Percentiles rank a stretch among this genome's conserved stretches.
Evolutionary conservation across 92 coral and sea anemone genomes (phyloP).

Genomic region (Isaurus tuberculatus): DNA sequence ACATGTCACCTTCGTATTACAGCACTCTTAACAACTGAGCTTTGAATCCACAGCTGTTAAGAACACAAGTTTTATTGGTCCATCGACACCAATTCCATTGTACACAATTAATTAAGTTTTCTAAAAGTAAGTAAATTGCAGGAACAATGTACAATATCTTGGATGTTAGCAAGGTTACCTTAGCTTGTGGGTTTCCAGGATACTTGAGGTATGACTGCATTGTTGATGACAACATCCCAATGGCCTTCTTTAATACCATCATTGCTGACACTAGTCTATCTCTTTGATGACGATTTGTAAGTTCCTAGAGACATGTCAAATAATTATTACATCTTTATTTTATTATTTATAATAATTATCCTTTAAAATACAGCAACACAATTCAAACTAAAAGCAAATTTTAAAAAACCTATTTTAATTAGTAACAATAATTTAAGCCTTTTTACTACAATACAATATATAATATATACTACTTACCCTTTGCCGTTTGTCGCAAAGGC

Average conservation of each 20-base stretch:
- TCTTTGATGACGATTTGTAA: constrained; percentile 79
- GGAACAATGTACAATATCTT: too few species aligned
- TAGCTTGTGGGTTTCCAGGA: constrained; percentile 74
- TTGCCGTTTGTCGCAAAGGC: constrained; percentile 94
- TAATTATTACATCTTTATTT: neutral
- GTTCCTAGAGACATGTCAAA: constrained; percentile 67
- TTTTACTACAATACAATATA: neutral
- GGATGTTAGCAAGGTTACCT: constrained; percentile 63
- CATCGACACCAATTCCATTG: too few species aligned
- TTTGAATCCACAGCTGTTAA: too few species aligned
- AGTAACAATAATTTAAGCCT: too few species aligned
- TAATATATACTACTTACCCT: constrained; percentile 55
- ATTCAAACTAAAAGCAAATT: too few species aligned
- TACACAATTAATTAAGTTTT: too few species aligned
- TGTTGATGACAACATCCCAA: constrained; percentile 76
- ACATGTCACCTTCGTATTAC: too few species aligned
- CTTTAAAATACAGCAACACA: neutral
- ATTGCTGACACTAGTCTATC: constrained; percentile 89
- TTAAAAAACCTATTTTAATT: too few species aligned
- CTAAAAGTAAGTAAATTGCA: too few species aligned
- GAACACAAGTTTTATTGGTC: too few species aligned
- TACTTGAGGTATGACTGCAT: constrained; percentile 83
- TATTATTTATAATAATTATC: neutral
- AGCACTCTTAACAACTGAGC: too few species aligned
- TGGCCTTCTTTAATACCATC: constrained; percentile 78